phyloP scores from a whole-genome alignment of 2,113 vertebrate genomes.

The Cephalopholis sonnerati region DNA sequence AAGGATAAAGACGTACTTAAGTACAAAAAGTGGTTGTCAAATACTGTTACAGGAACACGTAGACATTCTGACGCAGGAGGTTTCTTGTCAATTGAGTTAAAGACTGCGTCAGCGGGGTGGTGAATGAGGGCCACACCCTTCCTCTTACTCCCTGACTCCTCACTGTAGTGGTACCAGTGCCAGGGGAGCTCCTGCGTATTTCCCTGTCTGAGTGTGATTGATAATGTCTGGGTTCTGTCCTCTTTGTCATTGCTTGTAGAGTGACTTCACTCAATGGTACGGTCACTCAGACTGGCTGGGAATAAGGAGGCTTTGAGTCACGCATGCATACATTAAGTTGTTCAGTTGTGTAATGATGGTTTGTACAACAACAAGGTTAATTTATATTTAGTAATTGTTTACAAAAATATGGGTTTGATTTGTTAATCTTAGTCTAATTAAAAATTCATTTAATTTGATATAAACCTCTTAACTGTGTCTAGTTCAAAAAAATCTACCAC shows the following conservation, averaged over 20 bases:
- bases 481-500: too few species aligned
- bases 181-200: constrained; percentile 60
- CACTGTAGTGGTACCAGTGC: neutral
- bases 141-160: neutral
- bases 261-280: constrained; percentile 51
- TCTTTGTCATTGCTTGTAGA: constrained; percentile 64
- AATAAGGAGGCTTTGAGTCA: constrained; percentile 12
- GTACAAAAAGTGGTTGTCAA: constrained; percentile 5
- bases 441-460: too few species aligned
- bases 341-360: neutral
- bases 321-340: neutral
- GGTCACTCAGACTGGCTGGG: neutral
- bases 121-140: constrained; percentile 39
- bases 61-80: constrained; percentile 55
- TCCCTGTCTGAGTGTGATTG: constrained; percentile 67
- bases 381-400: too few species aligned
- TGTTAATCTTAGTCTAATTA: neutral
- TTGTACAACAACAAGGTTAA: neutral
- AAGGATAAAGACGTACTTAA: neutral
- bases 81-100: constrained; percentile 45
- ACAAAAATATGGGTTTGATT: neutral
- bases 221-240: constrained; percentile 71
- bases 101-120: constrained; percentile 22
- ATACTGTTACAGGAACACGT: constrained; percentile 37
- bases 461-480: too few species aligned